Percentiles rank a stretch among this genome's conserved stretches.
Conservation (phyloP, 1,140 invertebrate species). For the Venustaconcha ellipsiformis region DNA sequence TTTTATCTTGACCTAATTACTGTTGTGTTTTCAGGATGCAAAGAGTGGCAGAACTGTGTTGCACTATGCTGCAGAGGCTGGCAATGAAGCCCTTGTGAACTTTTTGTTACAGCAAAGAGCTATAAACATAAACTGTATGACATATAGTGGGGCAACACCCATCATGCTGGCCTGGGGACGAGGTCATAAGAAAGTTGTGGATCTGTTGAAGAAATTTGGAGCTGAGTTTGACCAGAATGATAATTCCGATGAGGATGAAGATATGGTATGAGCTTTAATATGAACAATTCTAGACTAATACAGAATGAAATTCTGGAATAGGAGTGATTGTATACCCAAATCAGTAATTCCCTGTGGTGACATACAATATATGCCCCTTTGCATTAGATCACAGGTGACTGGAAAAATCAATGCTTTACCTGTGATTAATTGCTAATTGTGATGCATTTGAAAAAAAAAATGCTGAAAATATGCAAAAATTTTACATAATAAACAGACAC, state of each 20-base stretch:
- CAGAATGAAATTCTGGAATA: too few species aligned
- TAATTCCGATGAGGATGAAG: conserved; percentile 24
- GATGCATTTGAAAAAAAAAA: too few species aligned
- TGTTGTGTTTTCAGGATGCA: conserved; percentile 35
- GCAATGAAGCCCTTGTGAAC: conserved; percentile 17
- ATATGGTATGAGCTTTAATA: conserved; percentile 21
- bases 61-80: conserved; percentile 44
- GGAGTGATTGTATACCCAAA: too few species aligned
- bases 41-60: conserved; percentile 47
- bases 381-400: too few species aligned
- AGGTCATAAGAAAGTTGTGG: conserved; percentile 17
- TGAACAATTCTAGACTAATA: too few species aligned
- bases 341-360: too few species aligned
- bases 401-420: too few species aligned
- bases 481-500: too few species aligned
- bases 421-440: too few species aligned
- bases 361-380: too few species aligned
- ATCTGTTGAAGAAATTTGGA: conserved; percentile 22
- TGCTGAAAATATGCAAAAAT: too few species aligned
- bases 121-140: conserved; percentile 35
- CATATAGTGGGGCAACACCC: conserved; percentile 38
- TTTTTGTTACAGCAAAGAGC: conserved; percentile 10
- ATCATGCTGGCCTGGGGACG: conserved; percentile 41
- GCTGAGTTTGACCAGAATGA: conserved; percentile 17
- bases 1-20: background rate